Base-by-base conservation (phyloP, 2,113 vertebrate genomes). In the Piprites chloris region DNA sequence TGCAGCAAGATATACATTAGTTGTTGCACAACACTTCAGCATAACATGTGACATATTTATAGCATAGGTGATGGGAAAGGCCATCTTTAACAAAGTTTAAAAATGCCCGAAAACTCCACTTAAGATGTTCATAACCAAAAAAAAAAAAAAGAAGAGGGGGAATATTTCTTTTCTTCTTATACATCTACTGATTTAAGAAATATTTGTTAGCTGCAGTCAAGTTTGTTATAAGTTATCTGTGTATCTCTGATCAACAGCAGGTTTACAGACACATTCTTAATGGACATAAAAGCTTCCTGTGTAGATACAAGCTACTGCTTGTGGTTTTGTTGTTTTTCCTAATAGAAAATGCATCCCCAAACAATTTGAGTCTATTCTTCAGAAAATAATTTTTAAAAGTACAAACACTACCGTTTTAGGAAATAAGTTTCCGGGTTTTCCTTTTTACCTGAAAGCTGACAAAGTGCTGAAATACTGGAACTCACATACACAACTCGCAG, bases 401-500 rank as follows among this genome's bases (percentile, higher is more conserved):
- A 20, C 35, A 84, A 44, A 15, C 11, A 35, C 9, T 37, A 35
- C 21, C 10, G 30, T 24, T 66, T 69, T 4, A 41, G 47, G 24
- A 81, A 80, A 23, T 32, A 84, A 66, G 24, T 56, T 41, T 33
- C 26, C 26, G 47, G 24, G 17, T 41, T 74, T 91, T 77, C 20
- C 19, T 49, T 85, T 80, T 85, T 28, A 81, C 9, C 28, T 42
- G 21, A 30, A 87, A 63, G 33, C 75, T 3, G 9, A 30, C 10
- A 67, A 59, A 63, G 32, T 7, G 5, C 33, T 37, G 22, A 67
- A 73, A 65, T 11, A 76, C 7, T 30, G 73, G 12, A 20, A 59
- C 7, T 42, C 4, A 1, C 20, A 28, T 7, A 21, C 0, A 1
- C 1, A 12, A n/a, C 30, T 58, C 44, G 28, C 0, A 2, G 32